These are phyloP conservation scores for Gopherus flavomarginatus DNA, from an alignment of 2,113 vertebrate species.

Conservation along the genomic window DNA sequence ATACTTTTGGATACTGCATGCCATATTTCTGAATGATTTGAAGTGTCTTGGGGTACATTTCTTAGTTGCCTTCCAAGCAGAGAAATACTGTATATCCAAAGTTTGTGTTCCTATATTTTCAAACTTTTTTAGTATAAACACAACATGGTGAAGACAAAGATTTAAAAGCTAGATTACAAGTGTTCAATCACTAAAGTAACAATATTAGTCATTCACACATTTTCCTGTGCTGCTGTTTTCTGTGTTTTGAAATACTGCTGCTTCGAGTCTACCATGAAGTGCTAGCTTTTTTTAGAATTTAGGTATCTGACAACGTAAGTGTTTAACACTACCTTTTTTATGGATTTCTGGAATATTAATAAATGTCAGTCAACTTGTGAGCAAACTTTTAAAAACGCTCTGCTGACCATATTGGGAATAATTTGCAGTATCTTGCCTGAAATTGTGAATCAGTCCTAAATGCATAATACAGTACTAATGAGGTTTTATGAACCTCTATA, in stretches of 20 bases:
- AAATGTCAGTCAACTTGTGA: constrained; percentile 75
- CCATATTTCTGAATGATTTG: constrained; percentile 87
- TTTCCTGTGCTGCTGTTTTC: constrained; percentile 30
- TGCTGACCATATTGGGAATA: constrained; percentile 74
- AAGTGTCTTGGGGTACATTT: constrained; percentile 81
- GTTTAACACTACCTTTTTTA: constrained; percentile 71
- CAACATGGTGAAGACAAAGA: constrained; percentile 66
- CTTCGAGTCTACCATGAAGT: constrained; percentile 47
- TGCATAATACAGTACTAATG: not conserved
- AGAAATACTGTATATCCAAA: constrained; percentile 75
- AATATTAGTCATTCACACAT: constrained; percentile 46
- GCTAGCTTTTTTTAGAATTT: not conserved
- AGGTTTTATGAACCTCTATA: constrained; percentile 27
- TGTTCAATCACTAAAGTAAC: constrained; percentile 58
- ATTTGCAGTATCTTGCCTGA: constrained; percentile 71
- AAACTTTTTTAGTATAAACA: constrained; percentile 66
- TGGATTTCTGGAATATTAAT: constrained; percentile 73
- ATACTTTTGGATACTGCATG: constrained; percentile 91
- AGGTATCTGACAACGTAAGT: constrained; percentile 74
- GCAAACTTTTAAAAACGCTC: constrained; percentile 70
- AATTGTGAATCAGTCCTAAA: constrained; percentile 19
- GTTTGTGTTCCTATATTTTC: constrained; percentile 72
- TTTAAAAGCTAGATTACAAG: constrained; percentile 66
- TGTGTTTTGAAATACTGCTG: constrained; percentile 52
- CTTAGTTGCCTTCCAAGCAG: constrained; percentile 82